Evolutionary conservation across 2,113 vertebrate species (phyloP).

Genomic region (Muscicapa adusta): DNA sequence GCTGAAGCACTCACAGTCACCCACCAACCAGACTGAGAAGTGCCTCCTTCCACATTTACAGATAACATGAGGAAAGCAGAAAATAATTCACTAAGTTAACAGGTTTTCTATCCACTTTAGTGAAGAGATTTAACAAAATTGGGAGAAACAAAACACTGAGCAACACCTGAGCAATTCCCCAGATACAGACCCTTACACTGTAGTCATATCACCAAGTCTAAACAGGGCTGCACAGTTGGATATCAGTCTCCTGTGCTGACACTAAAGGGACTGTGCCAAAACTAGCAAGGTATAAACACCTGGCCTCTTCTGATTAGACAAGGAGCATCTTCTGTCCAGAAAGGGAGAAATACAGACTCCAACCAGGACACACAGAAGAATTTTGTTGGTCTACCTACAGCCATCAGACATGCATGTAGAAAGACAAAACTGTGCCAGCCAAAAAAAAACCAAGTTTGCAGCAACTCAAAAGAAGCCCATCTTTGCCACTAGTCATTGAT

Average conservation of each 20-base stretch:
- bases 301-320: background rate
- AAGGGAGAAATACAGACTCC: background rate
- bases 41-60: fast-evolving
- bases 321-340: background rate
- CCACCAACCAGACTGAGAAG: background rate
- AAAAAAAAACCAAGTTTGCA: background rate
- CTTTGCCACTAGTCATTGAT: background rate
- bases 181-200: background rate
- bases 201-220: fast-evolving
- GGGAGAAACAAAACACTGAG: background rate
- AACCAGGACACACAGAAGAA: background rate
- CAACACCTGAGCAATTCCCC: background rate
- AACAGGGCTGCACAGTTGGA: background rate
- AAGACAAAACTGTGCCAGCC: background rate
- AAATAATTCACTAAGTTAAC: background rate
- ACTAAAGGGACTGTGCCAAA: background rate
- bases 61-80: background rate
- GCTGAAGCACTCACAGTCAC: background rate
- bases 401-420: background rate
- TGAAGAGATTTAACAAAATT: background rate
- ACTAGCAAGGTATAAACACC: background rate
- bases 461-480: background rate
- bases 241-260: background rate
- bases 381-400: background rate
- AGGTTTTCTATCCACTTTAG: background rate